Evolutionary conservation across 2,797 vertebrate genomes (phyloP), one percentile per base, ranked within the genome.

Genomic region (Valencia hispanica): DNA sequence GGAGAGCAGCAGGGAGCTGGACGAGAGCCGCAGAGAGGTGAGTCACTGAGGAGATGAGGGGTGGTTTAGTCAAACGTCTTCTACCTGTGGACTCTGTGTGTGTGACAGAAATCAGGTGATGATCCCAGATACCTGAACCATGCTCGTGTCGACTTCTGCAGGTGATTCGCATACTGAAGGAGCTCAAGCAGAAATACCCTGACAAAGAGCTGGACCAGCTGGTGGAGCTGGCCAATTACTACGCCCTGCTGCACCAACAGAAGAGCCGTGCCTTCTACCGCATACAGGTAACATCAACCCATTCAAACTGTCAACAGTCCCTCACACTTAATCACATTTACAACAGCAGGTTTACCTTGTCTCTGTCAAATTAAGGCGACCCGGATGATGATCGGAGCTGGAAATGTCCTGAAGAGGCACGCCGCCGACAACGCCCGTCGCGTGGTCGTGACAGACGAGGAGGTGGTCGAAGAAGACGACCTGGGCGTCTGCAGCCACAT

Each of bases 241-340:
- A 96, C 2, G 97, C 97, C 0, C 86, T 99, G 81, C 93, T 98
- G 75, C 97, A 98, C 91, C 98, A 99, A 71, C 98, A 99, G 93
- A 99, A 99, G 94, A 99, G 98, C 95, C 96, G 94, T 0, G 98
- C 98, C 4, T 99, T 99, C 89, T 99, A 99, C 93, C 98, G 98
- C 83, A 97, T 99, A 43, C 93, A 94, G 92, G 92, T 93, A 41
- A 80, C 74, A 71, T 74, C 59, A 77, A 8, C 73, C 14, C 39
- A 36, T n/a, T 1, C 50, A 39, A 14, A 7, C 27, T 15, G 5
- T 10, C 15, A 30, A 17, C 55, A 0, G 27, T 22, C 18, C 59
- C 15, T 30, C 55, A 59, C n/a, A n/a, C n/a, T n/a, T n/a, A n/a
- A n/a, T n/a, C n/a, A n/a, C n/a, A 41, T 41, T 41, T 41, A 41